phyloP scores from a whole-genome alignment of 1,140 invertebrate genomes.

The Hypothenemus hampei region DNA sequence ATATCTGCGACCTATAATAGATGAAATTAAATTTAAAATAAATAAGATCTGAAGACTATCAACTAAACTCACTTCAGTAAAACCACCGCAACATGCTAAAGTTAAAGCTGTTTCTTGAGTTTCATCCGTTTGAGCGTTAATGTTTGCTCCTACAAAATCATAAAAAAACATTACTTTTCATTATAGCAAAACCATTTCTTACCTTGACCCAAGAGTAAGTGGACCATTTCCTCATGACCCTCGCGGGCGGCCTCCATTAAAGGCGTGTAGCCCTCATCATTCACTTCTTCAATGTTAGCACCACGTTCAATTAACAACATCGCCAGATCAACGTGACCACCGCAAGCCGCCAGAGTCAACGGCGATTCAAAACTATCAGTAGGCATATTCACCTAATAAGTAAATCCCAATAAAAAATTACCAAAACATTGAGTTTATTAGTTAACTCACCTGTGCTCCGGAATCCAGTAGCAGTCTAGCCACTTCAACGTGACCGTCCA shows the following conservation, averaged over 20 bases:
- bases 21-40: not conserved
- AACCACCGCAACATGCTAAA: slow-evolving; percentile 94
- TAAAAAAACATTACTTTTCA: not conserved
- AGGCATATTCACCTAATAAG: slow-evolving; percentile 80
- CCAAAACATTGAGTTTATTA: not conserved
- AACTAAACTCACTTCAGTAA: slow-evolving; percentile 64
- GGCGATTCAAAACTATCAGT: slow-evolving; percentile 99
- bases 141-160: slow-evolving; percentile 70
- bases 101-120: slow-evolving; percentile 97
- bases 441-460: slow-evolving; percentile 70
- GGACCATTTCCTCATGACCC: slow-evolving; percentile 98
- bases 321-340: slow-evolving; percentile 95
- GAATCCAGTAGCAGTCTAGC: slow-evolving; percentile 87
- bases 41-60: not conserved
- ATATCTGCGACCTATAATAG: slow-evolving; percentile 77
- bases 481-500: slow-evolving; percentile 97
- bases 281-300: slow-evolving; percentile 98
- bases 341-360: slow-evolving; percentile 94
- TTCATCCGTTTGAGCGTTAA: slow-evolving; percentile 97
- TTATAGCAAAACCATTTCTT: slow-evolving; percentile 22
- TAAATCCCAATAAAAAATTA: not conserved
- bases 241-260: slow-evolving; percentile 97
- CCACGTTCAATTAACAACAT: slow-evolving; percentile 92
- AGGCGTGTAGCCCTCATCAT: slow-evolving; percentile 99
- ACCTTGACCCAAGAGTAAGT: slow-evolving; percentile 86